Evolutionary conservation across 2,797 vertebrate species (phyloP), one percentile per base, ranked within the genome.

Genomic region (Nannoperca australis): DNA sequence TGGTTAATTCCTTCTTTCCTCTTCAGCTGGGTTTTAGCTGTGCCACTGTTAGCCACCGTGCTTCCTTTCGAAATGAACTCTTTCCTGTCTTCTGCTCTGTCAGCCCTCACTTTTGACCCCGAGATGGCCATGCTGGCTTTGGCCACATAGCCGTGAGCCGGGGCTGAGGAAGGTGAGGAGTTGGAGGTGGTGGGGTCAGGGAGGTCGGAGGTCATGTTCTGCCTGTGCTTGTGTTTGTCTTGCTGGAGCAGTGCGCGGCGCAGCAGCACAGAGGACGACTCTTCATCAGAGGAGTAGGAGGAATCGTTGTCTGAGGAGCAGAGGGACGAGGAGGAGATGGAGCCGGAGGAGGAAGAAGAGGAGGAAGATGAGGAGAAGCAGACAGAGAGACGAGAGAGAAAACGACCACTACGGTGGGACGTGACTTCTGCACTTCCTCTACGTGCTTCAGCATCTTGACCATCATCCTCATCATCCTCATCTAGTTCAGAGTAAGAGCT

Each of bases 241-340:
- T 95, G 94, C 45, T 97, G 97, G 85, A 99, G 95, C 88, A 98
- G 93, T 9, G 98, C 95, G 2, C 97, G 97, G 80, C 96, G 97
- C 73, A 99, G 95, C 91, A 98, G 92, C 13, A 96, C 90, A 0
- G 97, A 97, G 47, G 97, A 97, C 38, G 97, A 97, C 34, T 98
- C 98, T 45, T 99, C 98, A 0, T 98, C 98, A 40, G 97, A 99
- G 73, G 96, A 98, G 83, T 98, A 98, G 0, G 97, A 98, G n/a
- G 97, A 98, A 79, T 99, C 98, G 0, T 99, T 99, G 85, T 99
- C 97, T 0, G 98, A 98, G 56, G 98, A 99, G 89, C 97, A 99
- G 84, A 98, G 92, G 81, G 97, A 98, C n/a, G 98, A 99, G 32
- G 97, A 98, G 83, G 97, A 99, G 84, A 97, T 71, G 34, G 98